Conservation (phyloP, 2,797 vertebrate genomes). For the Trachops cirrhosus region DNA sequence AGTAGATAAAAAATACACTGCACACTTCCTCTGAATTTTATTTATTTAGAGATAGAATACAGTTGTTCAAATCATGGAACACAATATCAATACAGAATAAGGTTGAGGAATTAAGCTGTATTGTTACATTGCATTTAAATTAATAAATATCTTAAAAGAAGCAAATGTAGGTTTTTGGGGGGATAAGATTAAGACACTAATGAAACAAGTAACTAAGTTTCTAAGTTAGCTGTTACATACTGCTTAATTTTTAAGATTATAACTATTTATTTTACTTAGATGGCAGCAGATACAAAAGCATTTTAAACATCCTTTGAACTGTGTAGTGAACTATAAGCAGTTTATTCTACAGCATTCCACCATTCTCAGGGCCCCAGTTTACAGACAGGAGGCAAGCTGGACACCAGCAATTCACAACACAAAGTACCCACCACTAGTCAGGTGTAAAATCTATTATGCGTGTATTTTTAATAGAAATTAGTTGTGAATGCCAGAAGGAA, state of each 20-base stretch:
- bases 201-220: conserved; percentile 55
- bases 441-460: background rate
- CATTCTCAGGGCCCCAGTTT: conserved; percentile 19
- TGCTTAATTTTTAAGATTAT: conserved; percentile 53
- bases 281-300: conserved; percentile 76
- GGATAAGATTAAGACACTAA: conserved; percentile 44
- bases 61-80: conserved; percentile 74
- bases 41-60: conserved; percentile 82
- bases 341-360: conserved; percentile 40
- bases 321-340: conserved; percentile 47
- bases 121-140: conserved; percentile 46
- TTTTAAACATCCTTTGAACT: conserved; percentile 54
- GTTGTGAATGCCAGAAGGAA: conserved; percentile 38
- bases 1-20: conserved; percentile 2
- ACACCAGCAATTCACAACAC: conserved; percentile 26
- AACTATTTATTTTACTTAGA: conserved; percentile 60
- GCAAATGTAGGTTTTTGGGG: conserved; percentile 13
- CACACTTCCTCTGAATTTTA: conserved; percentile 73
- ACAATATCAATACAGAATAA: conserved; percentile 57
- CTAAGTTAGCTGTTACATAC: conserved; percentile 40
- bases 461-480: conserved; percentile 20
- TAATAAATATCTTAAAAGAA: conserved; percentile 68
- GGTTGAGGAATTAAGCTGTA: conserved; percentile 24
- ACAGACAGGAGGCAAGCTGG: background rate
- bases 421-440: background rate